These are phyloP conservation scores for Oreochromis grahami DNA, from an alignment of 2,797 vertebrate genomes.

Conservation along the genomic window DNA sequence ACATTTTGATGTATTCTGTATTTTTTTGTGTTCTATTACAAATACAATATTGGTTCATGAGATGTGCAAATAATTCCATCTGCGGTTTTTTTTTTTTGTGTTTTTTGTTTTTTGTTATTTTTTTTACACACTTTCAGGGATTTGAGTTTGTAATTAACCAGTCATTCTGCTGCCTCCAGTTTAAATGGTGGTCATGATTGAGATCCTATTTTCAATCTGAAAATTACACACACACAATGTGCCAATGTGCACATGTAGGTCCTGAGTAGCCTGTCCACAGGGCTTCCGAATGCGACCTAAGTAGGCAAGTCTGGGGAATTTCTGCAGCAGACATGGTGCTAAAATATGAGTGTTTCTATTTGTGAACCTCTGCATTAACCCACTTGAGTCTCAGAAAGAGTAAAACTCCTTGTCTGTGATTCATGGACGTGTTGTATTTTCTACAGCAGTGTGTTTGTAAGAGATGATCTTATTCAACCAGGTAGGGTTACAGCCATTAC, in stretches of 20 bases:
- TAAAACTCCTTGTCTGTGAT: too few relatives aligned
- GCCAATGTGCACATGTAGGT: too few relatives aligned
- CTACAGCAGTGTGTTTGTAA: not conserved
- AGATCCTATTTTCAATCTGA: not conserved
- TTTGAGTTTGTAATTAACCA: not conserved
- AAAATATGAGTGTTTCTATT: too few relatives aligned
- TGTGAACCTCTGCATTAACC: too few relatives aligned
- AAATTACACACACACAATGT: not conserved
- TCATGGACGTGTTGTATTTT: not conserved
- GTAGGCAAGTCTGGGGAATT: too few relatives aligned
- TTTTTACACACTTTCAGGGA: not conserved
- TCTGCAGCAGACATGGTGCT: too few relatives aligned
- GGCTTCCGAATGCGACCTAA: too few relatives aligned
- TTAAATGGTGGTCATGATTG: not conserved
- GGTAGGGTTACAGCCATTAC: not conserved
- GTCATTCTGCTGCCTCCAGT: not conserved
- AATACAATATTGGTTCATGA: not conserved
- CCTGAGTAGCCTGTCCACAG: too few relatives aligned
- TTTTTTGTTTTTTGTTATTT: not conserved
- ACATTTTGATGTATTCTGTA: not conserved
- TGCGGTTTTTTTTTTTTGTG: not conserved
- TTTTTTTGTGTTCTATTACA: not conserved
- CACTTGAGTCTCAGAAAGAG: too few relatives aligned
- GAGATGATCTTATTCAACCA: not conserved
- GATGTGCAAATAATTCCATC: not conserved